phyloP scores from a whole-genome alignment of 1,140 invertebrate species.

The Holcopasites calliopsidis region DNA sequence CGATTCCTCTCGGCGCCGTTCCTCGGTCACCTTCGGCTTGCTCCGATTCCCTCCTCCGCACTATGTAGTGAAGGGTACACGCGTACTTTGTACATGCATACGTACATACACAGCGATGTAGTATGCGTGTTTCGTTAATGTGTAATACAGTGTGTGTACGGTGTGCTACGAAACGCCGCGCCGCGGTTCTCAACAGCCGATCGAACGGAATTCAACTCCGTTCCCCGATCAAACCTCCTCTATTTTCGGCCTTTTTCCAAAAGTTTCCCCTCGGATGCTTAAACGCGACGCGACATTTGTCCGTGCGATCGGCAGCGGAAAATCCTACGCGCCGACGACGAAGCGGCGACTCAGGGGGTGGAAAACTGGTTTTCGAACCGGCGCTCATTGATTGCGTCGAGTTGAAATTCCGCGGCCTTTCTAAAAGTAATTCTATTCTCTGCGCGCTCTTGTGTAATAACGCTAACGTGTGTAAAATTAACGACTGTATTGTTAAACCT shows the following conservation, averaged over 20 bases:
- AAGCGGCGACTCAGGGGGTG: too few species aligned
- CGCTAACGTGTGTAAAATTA: constrained; percentile 21
- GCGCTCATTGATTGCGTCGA: constrained; percentile 16
- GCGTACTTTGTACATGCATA: constrained; percentile 26
- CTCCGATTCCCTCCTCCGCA: constrained; percentile 33
- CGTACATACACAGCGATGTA: neutral
- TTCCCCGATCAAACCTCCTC: constrained; percentile 15
- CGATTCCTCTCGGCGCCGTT: constrained; percentile 51
- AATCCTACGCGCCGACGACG: too few species aligned
- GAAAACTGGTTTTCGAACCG: neutral
- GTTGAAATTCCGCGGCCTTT: constrained; percentile 33
- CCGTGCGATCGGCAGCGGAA: too few species aligned
- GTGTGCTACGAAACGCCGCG: constrained; percentile 29
- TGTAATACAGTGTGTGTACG: constrained; percentile 45
- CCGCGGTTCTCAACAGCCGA: constrained; percentile 56
- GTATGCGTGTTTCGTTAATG: constrained; percentile 43
- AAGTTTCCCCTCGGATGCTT: neutral
- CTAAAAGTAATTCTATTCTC: constrained; percentile 39
- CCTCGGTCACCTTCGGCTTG: constrained; percentile 37
- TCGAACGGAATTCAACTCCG: constrained; percentile 43
- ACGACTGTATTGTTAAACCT: constrained; percentile 28
- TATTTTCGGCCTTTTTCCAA: constrained; percentile 18
- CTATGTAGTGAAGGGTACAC: constrained; percentile 24
- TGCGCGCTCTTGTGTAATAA: neutral
- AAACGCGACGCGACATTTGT: neutral